Evolutionary conservation across 2,888 invertebrate genomes (phyloP), one percentile per base, ranked within the genome.

Genomic region (Cyclophora punctaria): DNA sequence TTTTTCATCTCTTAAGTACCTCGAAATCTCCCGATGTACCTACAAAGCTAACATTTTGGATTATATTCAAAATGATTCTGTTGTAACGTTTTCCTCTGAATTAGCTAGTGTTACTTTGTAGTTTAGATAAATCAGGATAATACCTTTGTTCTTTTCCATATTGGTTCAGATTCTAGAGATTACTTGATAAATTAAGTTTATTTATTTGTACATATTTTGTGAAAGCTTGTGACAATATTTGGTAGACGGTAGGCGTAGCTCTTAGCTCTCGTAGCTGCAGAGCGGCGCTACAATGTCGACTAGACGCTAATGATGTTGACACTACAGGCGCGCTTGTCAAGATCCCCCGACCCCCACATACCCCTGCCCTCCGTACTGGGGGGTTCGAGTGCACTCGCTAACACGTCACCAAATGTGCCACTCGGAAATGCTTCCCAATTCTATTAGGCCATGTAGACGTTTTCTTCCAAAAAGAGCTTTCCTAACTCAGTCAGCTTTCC

Each of bases 261-360:
- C 66, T 74, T 73, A 75, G 73, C 64, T 66, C 73, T 75, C 77
- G 78, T 77, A 76, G 76, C 75, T 60, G 53, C 63, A 60, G 67
- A 69, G 73, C 74, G 68, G 60, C 56, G 65, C 70, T 66, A 70
- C 74, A 74, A 70, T 73, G 75, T 71, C 69, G 64, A 43, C 20
- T 20, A 37, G 5, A 71, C 76, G 69, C 81, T 84, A 84, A 85
- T 83, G 84, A 86, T 84, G 83, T 86, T 85, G 84, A 83, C 83
- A 83, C 83, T 81, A 81, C 75, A 80, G 68, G 68, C 69, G 69
- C 67, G 71, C 75, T 78, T 67, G 69, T 69, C 69, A 71, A 73
- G 63, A 64, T 60, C 67, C 62, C 61, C 57, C 62, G 56, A 57
- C 55, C 59, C 52, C 50, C 53, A 43, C 56, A 53, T 51, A 53